Base-by-base conservation (phyloP, 53 echinoderm and acorn worm species). In the Patiria pectinifera region DNA sequence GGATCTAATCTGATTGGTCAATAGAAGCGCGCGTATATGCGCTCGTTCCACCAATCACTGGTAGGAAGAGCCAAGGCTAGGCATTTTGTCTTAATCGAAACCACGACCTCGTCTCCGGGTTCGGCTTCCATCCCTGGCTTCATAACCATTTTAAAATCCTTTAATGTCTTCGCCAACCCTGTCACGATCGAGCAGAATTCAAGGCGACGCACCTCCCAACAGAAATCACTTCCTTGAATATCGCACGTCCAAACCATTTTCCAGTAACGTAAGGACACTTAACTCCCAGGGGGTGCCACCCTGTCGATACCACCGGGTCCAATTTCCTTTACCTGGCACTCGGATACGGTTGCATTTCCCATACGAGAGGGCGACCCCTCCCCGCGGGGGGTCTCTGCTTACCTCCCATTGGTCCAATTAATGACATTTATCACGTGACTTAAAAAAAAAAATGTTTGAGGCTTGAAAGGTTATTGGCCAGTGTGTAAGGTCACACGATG, bases 281-380 rank as follows among this genome's bases (percentile, higher is more conserved):
- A 61, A 43, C 6, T 85, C 85, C 85, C 85, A 19, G 70, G 85
- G 85, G 85, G 6, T 85, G 71, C 49, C 6, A 48, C 85, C 18
- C 3, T 46, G 70, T 24, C 70, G 48, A 85, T 71, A 85, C 85
- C 25, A 35, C n/a, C 15, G 85, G 70, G 71, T 85, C 70, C 23
- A 85, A 85, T 85, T 85, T 85, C 71, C 35, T 35, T 35, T 13
- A 45, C 35, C 46, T 24, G 9, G 69, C 21, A 46, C 70, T 4
- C 71, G 21, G 46, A 85, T 48, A 46, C n/a, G 46, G n/a, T 45
- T 13, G 60, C 26, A 2, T 84, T 84, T 84, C 62, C 44, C 43
- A 70, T 47, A 70, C 11, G 85, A 69, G n/a, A 71, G 85, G 85
- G 46, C 71, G 22, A 19, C 71, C 45, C 71, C 85, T 35, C 62